Percentiles rank a stretch among this genome's conserved stretches.
Conservation (phyloP, 2,888 invertebrate genomes). For the Brassicogethes aeneus region DNA sequence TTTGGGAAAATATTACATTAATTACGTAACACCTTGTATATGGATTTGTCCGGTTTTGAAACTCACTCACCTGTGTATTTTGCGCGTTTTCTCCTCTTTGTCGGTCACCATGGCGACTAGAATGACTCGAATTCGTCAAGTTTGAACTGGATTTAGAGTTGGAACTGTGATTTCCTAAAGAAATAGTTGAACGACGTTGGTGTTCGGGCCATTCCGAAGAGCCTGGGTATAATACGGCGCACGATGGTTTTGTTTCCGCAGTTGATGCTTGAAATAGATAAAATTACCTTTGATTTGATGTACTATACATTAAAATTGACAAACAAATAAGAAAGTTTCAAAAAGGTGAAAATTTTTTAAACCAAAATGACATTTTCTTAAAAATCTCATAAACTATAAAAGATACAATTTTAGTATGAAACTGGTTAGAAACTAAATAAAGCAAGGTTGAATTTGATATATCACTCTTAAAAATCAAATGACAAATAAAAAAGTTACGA, state of each 20-base stretch:
- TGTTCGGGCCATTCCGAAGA: slow-evolving; percentile 33
- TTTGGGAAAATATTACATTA: no score
- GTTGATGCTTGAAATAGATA: slow-evolving; percentile 46
- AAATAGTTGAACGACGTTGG: slow-evolving; percentile 46
- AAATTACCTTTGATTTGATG: slow-evolving; percentile 4
- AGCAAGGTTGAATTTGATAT: no score
- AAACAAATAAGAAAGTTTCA: no score
- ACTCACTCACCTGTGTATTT: slow-evolving; percentile 26
- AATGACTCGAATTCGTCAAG: slow-evolving; percentile 52
- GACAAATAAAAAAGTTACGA: no score
- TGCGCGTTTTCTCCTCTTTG: slow-evolving; percentile 30
- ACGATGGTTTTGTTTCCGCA: slow-evolving; percentile 54
- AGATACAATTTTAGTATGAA: no score
- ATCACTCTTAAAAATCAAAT: neutral
- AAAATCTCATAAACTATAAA: neutral
- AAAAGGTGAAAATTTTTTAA: slow-evolving; percentile 7
- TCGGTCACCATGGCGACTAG: slow-evolving; percentile 37
- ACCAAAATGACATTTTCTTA: no score
- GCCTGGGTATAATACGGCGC: slow-evolving; percentile 46
- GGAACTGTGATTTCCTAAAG: slow-evolving; percentile 59
- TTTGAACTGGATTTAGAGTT: slow-evolving; percentile 75
- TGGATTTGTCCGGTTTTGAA: no score
- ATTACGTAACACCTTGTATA: no score
- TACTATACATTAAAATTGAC: neutral
- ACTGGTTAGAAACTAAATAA: no score